Percentiles rank a stretch among this genome's conserved stretches.
These are phyloP conservation scores for Epizoanthus fatuus DNA, from an alignment of 92 coral and sea anemone genomes.

Conservation along the genomic window DNA sequence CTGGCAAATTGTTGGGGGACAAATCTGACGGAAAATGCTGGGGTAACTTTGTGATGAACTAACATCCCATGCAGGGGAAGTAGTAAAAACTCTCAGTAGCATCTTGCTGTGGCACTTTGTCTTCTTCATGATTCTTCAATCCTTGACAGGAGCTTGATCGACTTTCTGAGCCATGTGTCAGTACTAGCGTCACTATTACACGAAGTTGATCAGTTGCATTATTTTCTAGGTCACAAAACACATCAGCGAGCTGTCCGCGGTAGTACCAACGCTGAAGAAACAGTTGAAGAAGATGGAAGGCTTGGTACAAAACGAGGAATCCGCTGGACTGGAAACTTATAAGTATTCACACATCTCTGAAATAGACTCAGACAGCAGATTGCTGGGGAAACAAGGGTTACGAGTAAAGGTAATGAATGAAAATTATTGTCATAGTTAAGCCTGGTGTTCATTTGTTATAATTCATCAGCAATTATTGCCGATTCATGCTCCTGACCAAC, in stretches of 20 bases:
- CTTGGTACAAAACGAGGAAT: constrained; percentile 60
- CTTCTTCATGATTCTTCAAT: too few species aligned
- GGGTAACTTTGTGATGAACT: too few species aligned
- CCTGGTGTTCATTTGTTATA: background rate
- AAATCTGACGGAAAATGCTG: too few species aligned
- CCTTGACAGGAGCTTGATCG: too few species aligned
- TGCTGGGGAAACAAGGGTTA: constrained; percentile 93
- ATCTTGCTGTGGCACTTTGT: too few species aligned
- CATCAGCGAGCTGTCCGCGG: constrained; percentile 79
- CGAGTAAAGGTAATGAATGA: constrained; percentile 79
- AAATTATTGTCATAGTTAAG: too few species aligned
- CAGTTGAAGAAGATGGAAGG: constrained; percentile 62
- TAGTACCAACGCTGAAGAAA: constrained; percentile 83
- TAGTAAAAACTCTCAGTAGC: too few species aligned
- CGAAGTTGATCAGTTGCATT: background rate
- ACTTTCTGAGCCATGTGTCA: too few species aligned
- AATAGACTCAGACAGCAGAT: constrained; percentile 87
- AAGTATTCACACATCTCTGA: constrained; percentile 91
- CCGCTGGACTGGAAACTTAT: constrained; percentile 75
- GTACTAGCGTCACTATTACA: background rate
- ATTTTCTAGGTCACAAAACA: constrained; percentile 79
- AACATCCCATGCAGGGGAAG: too few species aligned
- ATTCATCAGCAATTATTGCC: too few species aligned
- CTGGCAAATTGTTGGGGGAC: too few species aligned
- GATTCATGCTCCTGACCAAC: too few species aligned